phyloP scores from a whole-genome alignment of 1,140 invertebrate species.

The Aphaenogaster rudis region DNA sequence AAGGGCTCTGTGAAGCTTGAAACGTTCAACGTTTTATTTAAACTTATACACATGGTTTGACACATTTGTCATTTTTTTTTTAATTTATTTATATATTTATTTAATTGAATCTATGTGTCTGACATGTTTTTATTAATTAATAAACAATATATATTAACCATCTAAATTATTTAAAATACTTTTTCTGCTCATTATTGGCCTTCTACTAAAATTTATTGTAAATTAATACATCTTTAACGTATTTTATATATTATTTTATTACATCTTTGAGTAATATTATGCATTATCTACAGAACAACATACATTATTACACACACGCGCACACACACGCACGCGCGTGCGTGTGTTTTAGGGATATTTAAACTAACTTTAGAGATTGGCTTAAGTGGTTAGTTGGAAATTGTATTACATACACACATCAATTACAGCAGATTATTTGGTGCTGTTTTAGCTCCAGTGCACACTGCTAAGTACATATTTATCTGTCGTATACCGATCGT shows the following conservation, averaged over 20 bases:
- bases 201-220: neutral
- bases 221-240: neutral
- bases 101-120: too few species aligned
- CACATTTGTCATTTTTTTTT: too few species aligned
- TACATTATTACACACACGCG: neutral
- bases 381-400: neutral
- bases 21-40: too few species aligned
- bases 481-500: neutral
- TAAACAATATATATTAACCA: too few species aligned
- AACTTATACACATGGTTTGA: too few species aligned
- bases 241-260: neutral
- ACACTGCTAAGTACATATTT: conserved; percentile 4
- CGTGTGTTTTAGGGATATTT: neutral
- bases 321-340: too few species aligned
- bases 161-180: too few species aligned
- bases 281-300: neutral
- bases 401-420: neutral
- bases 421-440: neutral
- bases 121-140: too few species aligned
- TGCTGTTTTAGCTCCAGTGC: neutral
- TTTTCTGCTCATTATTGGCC: too few species aligned
- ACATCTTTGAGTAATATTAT: neutral
- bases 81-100: too few species aligned
- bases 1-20: too few species aligned
- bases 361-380: neutral